Evolutionary conservation across 35 echinoderm and acorn worm species (phyloP).

Genomic region (Patiria miniata): DNA sequence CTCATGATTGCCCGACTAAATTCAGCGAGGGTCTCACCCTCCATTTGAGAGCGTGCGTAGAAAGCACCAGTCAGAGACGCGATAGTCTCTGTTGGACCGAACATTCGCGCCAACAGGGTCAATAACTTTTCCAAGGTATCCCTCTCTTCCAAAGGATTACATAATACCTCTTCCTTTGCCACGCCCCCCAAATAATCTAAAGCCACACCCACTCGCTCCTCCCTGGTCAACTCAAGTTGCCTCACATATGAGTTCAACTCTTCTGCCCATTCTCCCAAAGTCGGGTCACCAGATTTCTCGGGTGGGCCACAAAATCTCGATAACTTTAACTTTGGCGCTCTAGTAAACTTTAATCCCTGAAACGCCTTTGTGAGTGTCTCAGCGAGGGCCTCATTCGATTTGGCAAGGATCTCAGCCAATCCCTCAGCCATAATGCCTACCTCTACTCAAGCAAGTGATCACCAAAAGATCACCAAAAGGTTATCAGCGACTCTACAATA

Average conservation of each 20-base stretch:
- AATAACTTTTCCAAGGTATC: not conserved
- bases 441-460: no score
- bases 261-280: constrained; percentile 2
- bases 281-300: not conserved
- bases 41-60: not conserved
- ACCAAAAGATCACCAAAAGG: no score
- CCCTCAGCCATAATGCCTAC: no score
- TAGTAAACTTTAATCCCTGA: not conserved
- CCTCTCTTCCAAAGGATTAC: not conserved
- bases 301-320: not conserved
- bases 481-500: no score
- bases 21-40: not conserved
- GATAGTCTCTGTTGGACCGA: not conserved
- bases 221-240: not conserved
- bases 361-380: not conserved
- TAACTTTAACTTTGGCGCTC: not conserved
- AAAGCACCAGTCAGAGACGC: not conserved
- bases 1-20: not conserved
- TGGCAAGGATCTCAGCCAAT: not conserved
- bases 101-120: not conserved
- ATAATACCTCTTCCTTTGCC: not conserved
- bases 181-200: constrained; percentile 4
- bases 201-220: not conserved
- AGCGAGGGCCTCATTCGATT: not conserved
- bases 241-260: not conserved